Evolutionary conservation across 1,140 invertebrate species (phyloP), one percentile per base, ranked within the genome.

Genomic region (Helicoverpa armigera): DNA sequence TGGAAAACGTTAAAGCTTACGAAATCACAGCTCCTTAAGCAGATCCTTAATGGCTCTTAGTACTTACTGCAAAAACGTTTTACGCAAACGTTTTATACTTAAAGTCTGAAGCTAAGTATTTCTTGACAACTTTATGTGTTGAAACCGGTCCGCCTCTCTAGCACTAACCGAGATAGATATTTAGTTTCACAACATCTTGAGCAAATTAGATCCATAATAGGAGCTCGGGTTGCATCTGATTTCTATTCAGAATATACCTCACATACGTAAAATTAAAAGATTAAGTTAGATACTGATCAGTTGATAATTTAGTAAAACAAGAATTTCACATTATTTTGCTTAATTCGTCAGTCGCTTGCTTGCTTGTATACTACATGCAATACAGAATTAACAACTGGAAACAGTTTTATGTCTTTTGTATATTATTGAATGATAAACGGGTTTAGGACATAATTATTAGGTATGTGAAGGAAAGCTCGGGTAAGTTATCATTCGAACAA

Each of bases 181-280:
- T 43, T 31, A 67, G 35, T 67, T 67, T 67, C 63, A 48, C 63
- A 67, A 67, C 63, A 16, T 11, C 63, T 43, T 48, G 63, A 56
- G 54, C 4, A 56, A 56, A 58, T 58, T 58, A 12, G 31, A 16
- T 43, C 13, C 63, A 18, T 67, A 48, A 67, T 48, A 48, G 35
- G n/a, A 48, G n/a, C 13, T 67, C 10, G 35, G 1, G n/a, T 48
- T 16, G 3, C 63, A 48, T 67, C 18, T 58, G 61, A n/a, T 63
- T 14, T 63, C 61, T 61, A 35, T 35, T 63, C 35, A 43, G 29
- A 63, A n/a, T n/a, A n/a, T n/a, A n/a, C n/a, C n/a, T n/a, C 23
- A 35, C 1, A 12, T 43, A 43, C 9, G 61, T n/a, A n/a, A 43
- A 35, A 7, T 35, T 35, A 23, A 1, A 23, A 23, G 2, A 23